Evolutionary conservation across 2,888 invertebrate species (phyloP).

Genomic region (Epistrophella euchroma): DNA sequence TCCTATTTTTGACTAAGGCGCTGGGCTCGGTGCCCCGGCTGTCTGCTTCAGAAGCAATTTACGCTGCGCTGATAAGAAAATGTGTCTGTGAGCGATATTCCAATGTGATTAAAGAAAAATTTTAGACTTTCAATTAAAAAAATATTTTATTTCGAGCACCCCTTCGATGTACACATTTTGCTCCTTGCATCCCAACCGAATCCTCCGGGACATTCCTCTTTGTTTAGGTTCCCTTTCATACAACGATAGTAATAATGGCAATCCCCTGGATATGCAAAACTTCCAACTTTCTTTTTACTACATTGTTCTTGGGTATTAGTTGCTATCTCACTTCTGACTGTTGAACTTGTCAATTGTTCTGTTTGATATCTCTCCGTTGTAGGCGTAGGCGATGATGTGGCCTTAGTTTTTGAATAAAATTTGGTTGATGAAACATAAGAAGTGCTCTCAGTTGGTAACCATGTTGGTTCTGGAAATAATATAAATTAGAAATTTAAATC

Average conservation of each 20-base stretch:
- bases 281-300: slow-evolving; percentile 22
- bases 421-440: background rate
- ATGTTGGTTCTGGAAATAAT: background rate
- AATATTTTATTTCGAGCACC: slow-evolving; percentile 26
- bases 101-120: no score
- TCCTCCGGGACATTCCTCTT: slow-evolving; percentile 39
- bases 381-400: background rate
- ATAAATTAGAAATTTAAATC: background rate
- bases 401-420: background rate
- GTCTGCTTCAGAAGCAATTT: no score
- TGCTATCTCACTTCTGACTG: background rate
- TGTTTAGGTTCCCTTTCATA: slow-evolving; percentile 3
- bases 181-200: slow-evolving; percentile 43
- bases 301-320: background rate
- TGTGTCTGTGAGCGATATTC: no score
- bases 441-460: background rate
- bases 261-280: slow-evolving; percentile 35
- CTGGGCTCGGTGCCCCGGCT: no score
- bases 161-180: slow-evolving; percentile 29
- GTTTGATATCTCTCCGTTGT: background rate
- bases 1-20: no score
- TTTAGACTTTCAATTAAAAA: background rate
- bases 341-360: background rate
- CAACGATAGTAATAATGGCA: slow-evolving; percentile 60
- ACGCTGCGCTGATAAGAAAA: no score